phyloP scores from a whole-genome alignment of 2,113 vertebrate genomes.

The Sialia sialis region DNA sequence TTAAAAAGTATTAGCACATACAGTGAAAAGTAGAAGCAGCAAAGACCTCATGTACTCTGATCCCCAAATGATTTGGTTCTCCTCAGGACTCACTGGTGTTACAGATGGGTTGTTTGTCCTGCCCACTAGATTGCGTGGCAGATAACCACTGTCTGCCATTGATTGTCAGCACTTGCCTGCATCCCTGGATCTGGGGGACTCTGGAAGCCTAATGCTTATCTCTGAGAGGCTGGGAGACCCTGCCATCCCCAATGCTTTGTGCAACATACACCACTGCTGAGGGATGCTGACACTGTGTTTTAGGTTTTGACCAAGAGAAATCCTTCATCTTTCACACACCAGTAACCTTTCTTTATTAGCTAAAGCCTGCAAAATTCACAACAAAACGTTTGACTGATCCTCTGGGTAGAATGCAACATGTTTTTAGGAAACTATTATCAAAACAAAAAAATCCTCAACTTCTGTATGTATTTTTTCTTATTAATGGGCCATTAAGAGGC shows the following conservation, averaged over 20 bases:
- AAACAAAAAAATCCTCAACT: background rate
- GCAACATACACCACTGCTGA: background rate
- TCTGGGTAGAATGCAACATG: background rate
- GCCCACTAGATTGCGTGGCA: background rate
- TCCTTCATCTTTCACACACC: background rate
- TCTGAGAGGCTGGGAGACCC: background rate
- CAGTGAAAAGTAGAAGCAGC: background rate
- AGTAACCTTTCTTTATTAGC: background rate
- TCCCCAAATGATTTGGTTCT: background rate
- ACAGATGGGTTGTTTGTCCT: rapidly evolving
- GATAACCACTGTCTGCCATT: background rate
- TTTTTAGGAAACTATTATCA: background rate
- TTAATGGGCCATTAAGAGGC: background rate
- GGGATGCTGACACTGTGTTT: background rate
- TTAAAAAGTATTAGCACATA: background rate
- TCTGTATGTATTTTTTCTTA: background rate
- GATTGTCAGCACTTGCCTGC: background rate
- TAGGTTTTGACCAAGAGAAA: background rate
- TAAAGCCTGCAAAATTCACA: background rate
- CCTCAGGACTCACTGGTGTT: background rate
- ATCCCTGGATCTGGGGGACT: background rate
- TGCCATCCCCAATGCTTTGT: background rate
- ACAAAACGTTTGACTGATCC: background rate
- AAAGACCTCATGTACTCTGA: background rate
- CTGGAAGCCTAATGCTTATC: background rate